phyloP scores from a whole-genome alignment of 2,797 vertebrate species.

The Myotis myotis region DNA sequence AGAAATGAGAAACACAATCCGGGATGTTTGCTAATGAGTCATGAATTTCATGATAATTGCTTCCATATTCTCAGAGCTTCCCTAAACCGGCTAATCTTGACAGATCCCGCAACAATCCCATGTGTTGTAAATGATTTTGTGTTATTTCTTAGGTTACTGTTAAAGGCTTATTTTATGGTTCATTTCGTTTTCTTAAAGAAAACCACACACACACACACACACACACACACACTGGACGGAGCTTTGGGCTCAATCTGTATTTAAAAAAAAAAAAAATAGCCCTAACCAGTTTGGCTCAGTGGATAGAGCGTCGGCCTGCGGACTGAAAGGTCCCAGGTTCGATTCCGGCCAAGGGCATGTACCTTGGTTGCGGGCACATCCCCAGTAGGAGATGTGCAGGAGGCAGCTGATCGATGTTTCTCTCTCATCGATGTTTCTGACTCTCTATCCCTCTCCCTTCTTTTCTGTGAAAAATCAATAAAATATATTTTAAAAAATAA shows the following conservation, averaged over 20 bases:
- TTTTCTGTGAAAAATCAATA: too few species aligned
- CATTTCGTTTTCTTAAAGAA: conserved; percentile 79
- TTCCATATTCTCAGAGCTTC: conserved; percentile 83
- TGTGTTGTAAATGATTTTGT: conserved; percentile 81
- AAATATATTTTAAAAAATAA: too few species aligned
- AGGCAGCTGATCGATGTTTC: too few species aligned
- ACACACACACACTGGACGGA: too few species aligned
- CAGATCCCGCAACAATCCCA: conserved; percentile 80
- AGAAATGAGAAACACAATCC: conserved; percentile 84
- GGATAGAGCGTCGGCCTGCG: too few species aligned
- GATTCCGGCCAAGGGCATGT: too few species aligned
- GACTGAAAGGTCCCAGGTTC: too few species aligned
- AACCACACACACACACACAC: conserved; percentile 46
- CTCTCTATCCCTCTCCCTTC: too few species aligned
- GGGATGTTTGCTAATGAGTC: conserved; percentile 84
- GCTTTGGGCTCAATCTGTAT: conserved; percentile 6
- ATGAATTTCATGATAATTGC: conserved; percentile 86
- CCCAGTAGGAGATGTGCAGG: too few species aligned
- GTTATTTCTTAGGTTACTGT: conserved; percentile 83
- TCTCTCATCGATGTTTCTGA: too few species aligned
- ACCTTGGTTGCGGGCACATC: too few species aligned
- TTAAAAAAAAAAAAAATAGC: background rate
- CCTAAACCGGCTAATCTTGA: conserved; percentile 82
- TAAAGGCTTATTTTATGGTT: conserved; percentile 82
- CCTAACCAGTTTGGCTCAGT: too few species aligned